Evolutionary conservation across 2,888 invertebrate species (phyloP).

Genomic region (Patella pellucida): DNA sequence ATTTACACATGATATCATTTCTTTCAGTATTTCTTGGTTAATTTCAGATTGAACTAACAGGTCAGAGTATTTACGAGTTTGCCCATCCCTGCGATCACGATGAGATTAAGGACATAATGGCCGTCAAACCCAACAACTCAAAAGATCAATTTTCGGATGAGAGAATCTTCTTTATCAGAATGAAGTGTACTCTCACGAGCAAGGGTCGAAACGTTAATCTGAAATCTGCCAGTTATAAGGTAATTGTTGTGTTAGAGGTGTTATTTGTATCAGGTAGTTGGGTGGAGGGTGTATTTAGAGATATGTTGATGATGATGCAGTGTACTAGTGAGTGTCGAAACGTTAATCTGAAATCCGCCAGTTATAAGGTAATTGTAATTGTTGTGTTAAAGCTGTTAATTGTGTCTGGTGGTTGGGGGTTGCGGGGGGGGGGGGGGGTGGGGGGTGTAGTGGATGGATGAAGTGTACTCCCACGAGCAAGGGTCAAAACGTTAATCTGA

Average conservation of each 20-base stretch:
- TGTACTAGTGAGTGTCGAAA: too few relatives aligned
- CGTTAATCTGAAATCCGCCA: constrained; percentile 92
- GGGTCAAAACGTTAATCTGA: too few relatives aligned
- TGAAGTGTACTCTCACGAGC: constrained; percentile 94
- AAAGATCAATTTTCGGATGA: constrained; percentile 53
- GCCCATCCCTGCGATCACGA: constrained; percentile 96
- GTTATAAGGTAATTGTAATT: too few relatives aligned
- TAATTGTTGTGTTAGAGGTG: constrained; percentile 67
- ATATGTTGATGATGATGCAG: too few relatives aligned
- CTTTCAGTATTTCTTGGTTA: too few relatives aligned
- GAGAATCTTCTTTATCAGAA: constrained; percentile 80
- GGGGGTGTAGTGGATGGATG: too few relatives aligned
- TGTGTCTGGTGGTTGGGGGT: too few relatives aligned
- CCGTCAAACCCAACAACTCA: constrained; percentile 39
- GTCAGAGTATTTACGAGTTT: constrained; percentile 93
- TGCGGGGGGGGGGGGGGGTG: too few relatives aligned
- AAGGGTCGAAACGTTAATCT: constrained; percentile 96
- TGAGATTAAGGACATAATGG: constrained; percentile 80
- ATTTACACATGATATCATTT: too few relatives aligned
- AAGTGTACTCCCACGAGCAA: too few relatives aligned
- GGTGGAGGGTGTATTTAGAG: background rate
- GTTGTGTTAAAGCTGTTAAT: too few relatives aligned
- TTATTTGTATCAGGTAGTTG: too few relatives aligned
- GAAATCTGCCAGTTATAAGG: constrained; percentile 96
- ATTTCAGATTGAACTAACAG: constrained; percentile 93